These are phyloP conservation scores for Nomada flava DNA, from an alignment of 2,888 invertebrate genomes.

Conservation along the genomic window DNA sequence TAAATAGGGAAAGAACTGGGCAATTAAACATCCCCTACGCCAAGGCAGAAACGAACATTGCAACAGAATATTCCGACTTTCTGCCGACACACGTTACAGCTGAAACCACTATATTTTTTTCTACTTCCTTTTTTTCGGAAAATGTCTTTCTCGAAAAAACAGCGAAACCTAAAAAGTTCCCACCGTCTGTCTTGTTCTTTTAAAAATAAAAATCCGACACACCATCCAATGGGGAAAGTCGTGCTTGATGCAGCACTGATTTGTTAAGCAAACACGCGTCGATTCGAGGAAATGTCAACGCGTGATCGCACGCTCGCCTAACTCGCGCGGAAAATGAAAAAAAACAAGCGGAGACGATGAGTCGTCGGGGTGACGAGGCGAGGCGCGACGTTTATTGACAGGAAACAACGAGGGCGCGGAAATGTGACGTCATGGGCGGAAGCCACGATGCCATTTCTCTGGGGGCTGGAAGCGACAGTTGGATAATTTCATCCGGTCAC, in stretches of 20 bases:
- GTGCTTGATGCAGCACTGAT: constrained; percentile 1
- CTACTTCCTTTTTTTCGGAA: too few relatives aligned
- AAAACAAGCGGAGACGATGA: constrained; percentile 10
- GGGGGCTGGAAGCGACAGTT: constrained; percentile 24
- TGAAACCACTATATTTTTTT: too few relatives aligned
- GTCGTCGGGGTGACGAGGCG: not conserved
- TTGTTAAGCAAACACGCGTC: constrained; percentile 5
- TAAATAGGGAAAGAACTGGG: too few relatives aligned
- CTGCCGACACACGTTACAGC: too few relatives aligned
- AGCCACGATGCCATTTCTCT: constrained; percentile 24
- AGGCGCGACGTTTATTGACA: constrained; percentile 29
- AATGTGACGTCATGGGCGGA: constrained; percentile 23
- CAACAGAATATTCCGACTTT: too few relatives aligned
- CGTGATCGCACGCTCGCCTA: constrained; percentile 2
- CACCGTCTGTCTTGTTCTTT: not conserved
- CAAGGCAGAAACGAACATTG: too few relatives aligned
- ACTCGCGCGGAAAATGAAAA: constrained; percentile 5
- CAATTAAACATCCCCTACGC: too few relatives aligned
- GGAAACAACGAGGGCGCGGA: constrained; percentile 27
- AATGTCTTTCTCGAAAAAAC: too few relatives aligned
- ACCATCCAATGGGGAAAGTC: not conserved
- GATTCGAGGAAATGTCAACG: constrained; percentile 22
- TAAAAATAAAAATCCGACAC: not conserved
- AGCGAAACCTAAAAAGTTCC: too few relatives aligned
- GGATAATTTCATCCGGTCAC: constrained; percentile 25